These are phyloP conservation scores for Daubentonia madagascariensis DNA, from an alignment of 2,113 vertebrate genomes.

Conservation along the genomic window DNA sequence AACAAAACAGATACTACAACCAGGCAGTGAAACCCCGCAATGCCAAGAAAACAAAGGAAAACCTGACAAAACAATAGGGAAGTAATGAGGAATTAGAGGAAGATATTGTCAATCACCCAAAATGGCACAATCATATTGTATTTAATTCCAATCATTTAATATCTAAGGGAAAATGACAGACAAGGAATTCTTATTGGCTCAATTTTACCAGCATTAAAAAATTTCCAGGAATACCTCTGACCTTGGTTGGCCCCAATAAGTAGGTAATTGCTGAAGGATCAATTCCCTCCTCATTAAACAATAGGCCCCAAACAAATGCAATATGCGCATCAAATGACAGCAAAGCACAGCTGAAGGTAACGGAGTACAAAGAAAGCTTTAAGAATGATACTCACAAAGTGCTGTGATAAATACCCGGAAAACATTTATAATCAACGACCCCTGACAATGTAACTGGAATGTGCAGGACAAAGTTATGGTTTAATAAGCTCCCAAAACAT, in stretches of 20 bases:
- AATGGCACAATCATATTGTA: slow-evolving; percentile 46
- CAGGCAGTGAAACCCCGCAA: slow-evolving; percentile 23
- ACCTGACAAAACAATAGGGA: slow-evolving; percentile 48
- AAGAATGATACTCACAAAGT: slow-evolving; percentile 44
- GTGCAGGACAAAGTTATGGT: not conserved
- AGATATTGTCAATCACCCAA: slow-evolving; percentile 14
- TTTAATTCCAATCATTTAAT: slow-evolving; percentile 58
- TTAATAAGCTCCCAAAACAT: not conserved
- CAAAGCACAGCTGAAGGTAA: slow-evolving; percentile 74
- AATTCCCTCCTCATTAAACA: slow-evolving; percentile 80
- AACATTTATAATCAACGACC: slow-evolving; percentile 39
- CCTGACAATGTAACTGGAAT: not conserved
- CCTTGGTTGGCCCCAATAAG: slow-evolving; percentile 76
- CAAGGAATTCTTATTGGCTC: slow-evolving; percentile 62
- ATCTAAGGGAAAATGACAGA: slow-evolving; percentile 53
- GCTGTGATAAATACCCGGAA: slow-evolving; percentile 52
- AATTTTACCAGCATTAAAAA: slow-evolving; percentile 63
- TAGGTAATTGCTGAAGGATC: slow-evolving; percentile 81
- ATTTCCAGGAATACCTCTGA: slow-evolving; percentile 24
- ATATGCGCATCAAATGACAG: slow-evolving; percentile 74
- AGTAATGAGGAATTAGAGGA: slow-evolving; percentile 32
- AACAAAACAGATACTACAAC: slow-evolving; percentile 42
- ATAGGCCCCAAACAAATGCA: slow-evolving; percentile 77
- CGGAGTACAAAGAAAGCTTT: slow-evolving; percentile 72
- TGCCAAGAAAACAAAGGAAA: slow-evolving; percentile 61